phyloP scores from a whole-genome alignment of 1,140 invertebrate genomes.

The Heliconius eleuchia region DNA sequence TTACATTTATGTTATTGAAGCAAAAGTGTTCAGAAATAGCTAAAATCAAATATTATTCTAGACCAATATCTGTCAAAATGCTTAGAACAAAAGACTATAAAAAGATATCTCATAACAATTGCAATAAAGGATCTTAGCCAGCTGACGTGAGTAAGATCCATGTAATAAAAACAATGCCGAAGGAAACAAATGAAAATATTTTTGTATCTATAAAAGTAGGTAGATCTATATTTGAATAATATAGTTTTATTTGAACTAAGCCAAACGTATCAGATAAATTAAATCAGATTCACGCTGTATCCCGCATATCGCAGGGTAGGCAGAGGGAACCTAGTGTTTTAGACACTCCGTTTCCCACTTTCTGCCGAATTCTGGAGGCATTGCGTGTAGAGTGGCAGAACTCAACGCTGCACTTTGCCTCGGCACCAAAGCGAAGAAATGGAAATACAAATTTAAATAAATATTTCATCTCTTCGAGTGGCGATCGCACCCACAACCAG shows the following conservation, averaged over 20 bases:
- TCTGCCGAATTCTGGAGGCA: too few species aligned
- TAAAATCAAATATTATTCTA: conserved; percentile 9
- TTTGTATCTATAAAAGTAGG: not conserved
- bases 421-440: too few species aligned
- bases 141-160: conserved; percentile 40
- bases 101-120: conserved; percentile 24
- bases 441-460: too few species aligned
- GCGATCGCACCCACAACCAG: too few species aligned
- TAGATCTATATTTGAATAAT: conserved; percentile 4
- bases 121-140: conserved; percentile 42
- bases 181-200: conserved; percentile 24
- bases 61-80: not conserved
- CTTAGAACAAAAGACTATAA: conserved; percentile 6
- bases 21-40: not conserved
- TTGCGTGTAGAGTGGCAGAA: too few species aligned
- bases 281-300: too few species aligned
- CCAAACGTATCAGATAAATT: conserved; percentile 14
- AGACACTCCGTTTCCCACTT: too few species aligned
- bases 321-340: too few species aligned
- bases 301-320: too few species aligned
- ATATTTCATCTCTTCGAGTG: too few species aligned
- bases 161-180: conserved; percentile 42
- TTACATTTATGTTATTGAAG: not conserved
- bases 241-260: conserved; percentile 1
- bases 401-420: too few species aligned